phyloP scores from a whole-genome alignment of 2,888 invertebrate genomes.

The Himalopsyche anomala region DNA sequence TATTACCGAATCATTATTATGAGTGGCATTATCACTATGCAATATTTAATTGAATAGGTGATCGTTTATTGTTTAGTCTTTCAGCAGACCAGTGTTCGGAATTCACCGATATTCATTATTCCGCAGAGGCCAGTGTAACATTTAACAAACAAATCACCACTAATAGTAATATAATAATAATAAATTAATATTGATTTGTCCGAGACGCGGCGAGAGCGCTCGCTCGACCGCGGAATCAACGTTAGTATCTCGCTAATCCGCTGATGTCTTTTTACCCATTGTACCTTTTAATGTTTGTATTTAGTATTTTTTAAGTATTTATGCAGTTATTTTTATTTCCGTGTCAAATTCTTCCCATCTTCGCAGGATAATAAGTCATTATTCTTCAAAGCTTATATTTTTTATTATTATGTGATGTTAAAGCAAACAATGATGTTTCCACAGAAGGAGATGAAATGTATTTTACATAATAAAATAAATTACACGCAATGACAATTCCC shows the following conservation, averaged over 20 bases:
- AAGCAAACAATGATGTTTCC: slow-evolving; percentile 5
- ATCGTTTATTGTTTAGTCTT: not conserved
- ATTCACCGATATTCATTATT: slow-evolving; percentile 24
- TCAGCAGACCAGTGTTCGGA: slow-evolving; percentile 6
- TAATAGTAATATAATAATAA: slow-evolving; percentile 41
- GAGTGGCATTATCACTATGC: too few species aligned
- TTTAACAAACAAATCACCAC: slow-evolving; percentile 48
- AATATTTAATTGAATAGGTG: too few species aligned
- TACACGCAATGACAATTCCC: too few species aligned
- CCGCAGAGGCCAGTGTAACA: slow-evolving; percentile 57
- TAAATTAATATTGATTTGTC: slow-evolving; percentile 50
- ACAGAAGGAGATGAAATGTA: not conserved
- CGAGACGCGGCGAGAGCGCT: slow-evolving; percentile 52
- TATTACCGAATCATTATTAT: too few species aligned
- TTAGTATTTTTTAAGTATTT: slow-evolving; percentile 57
- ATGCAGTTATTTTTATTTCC: slow-evolving; percentile 51
- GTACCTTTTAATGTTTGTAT: slow-evolving; percentile 60
- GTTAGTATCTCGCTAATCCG: slow-evolving; percentile 57
- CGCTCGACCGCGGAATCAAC: slow-evolving; percentile 47
- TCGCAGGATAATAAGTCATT: slow-evolving; percentile 11
- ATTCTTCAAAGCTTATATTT: not conserved
- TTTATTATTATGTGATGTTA: not conserved
- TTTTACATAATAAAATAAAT: too few species aligned
- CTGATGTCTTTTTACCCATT: slow-evolving; percentile 56
- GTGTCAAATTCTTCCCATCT: slow-evolving; percentile 37